Base-by-base conservation (phyloP, 2,888 invertebrate genomes). In the Allygus modestus region DNA sequence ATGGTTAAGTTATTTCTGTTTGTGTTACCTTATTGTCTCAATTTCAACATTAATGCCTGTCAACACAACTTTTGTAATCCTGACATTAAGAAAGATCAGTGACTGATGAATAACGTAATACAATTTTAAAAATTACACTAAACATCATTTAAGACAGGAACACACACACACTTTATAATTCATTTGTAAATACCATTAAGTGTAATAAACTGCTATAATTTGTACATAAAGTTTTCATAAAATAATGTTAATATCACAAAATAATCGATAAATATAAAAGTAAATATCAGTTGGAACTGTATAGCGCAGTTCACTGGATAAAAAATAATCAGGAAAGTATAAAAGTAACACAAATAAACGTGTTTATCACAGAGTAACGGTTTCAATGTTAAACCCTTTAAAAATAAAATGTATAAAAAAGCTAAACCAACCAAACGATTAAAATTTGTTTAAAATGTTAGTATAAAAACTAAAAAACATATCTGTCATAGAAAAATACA, bases 401-500 rank as follows among this genome's bases (percentile, higher is more conserved):
- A 51, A n/a, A 51, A 51, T 4, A 51, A 51, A 51, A 51, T 54
- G 20, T 54, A 54, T 12, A 54, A n/a, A 54, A 1, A 54, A 54
- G 54, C 20, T 15, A 54, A 54, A 23, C 2, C 4, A 54, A 23
- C 11, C 2, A 5, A 23, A 11, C 4, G 11, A 23, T 23, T 7
- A 54, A 54, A 54, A 17, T 28, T 11, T 58, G 2, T 23, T 28
- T 31, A 65, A 65, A 65, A 12, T 28, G 15, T 65, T 20, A 41
- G 17, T 37, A 71, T 71, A 71, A 71, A 71, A 71, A 7, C 11
- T 71, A 71, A 71, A 71, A 41, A 41, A 17, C n/a, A n/a, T n/a
- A 71, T 11, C 15, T 41, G 11, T 41, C 71, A 41, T 71, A 71
- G 41, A 71, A 71, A 71, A 71, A 65, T 65, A 65, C 31, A 65